Conservation (phyloP, 2,888 invertebrate genomes). For the Agrotis ipsilon region DNA sequence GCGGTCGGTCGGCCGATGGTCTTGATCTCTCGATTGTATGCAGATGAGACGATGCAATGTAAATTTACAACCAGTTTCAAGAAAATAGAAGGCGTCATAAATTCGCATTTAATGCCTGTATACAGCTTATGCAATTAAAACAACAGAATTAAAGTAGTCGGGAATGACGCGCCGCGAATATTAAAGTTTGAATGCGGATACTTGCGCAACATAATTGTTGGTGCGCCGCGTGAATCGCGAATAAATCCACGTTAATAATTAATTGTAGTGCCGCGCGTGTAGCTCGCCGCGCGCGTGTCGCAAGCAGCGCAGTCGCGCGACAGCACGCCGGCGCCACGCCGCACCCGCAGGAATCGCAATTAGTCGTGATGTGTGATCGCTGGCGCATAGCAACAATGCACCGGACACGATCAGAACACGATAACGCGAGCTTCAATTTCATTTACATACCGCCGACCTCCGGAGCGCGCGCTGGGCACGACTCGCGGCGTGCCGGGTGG, state of each 20-base stretch:
- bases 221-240: constrained; percentile 78
- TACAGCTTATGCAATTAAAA: constrained; percentile 80
- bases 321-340: constrained; percentile 32
- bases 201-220: constrained; percentile 82
- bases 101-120: constrained; percentile 50
- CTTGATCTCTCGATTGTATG: constrained; percentile 68
- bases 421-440: constrained; percentile 59
- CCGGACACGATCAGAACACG: constrained; percentile 63
- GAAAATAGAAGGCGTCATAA: constrained; percentile 49
- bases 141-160: constrained; percentile 69
- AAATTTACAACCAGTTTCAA: constrained; percentile 55
- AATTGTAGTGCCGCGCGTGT: constrained; percentile 53
- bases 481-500: constrained; percentile 19
- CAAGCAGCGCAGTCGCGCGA: constrained; percentile 66
- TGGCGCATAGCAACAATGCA: constrained; percentile 69
- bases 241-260: constrained; percentile 66
- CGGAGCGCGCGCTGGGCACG: constrained; percentile 36
- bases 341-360: constrained; percentile 61
- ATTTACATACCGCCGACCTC: constrained; percentile 62
- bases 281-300: constrained; percentile 60
- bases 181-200: constrained; percentile 73
- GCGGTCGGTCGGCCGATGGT: constrained; percentile 38
- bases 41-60: constrained; percentile 58
- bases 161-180: constrained; percentile 74
- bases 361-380: constrained; percentile 60